Evolutionary conservation across 2,113 vertebrate species (phyloP), one percentile per base, ranked within the genome.

Genomic region (Onychorhynchus coronatus): DNA sequence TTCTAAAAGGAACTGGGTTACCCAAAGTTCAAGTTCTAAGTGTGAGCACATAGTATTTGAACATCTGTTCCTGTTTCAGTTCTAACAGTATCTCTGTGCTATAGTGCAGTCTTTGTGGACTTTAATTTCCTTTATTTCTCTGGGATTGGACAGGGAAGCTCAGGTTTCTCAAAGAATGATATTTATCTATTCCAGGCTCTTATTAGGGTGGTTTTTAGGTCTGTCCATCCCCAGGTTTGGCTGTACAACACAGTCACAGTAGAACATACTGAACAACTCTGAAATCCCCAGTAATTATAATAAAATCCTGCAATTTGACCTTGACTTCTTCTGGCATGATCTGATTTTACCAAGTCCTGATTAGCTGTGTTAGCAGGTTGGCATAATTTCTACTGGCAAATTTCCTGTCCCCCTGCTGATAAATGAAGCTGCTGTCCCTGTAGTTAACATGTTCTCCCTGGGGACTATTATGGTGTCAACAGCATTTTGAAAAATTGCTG

Each of bases 401-500:
- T 88, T 88, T 78, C 44, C 71, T 72, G 88, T 88, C 75, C 62
- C n/a, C 8, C 39, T 68, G 47, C 25, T 91, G 93, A 91, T 85
- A 72, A 91, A 88, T 83, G 74, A 80, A 90, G 71, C 88, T 78
- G 62, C 74, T 88, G 16, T 75, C 31, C 49, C 53, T 83, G 91
- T 72, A 80, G 63, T 91, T 96, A 97, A 84, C 81, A 28, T 47
- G n/a, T 49, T 94, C 67, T 85, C 75, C n/a, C 53, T 46, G 42
- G 82, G 67, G 90, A 79, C 82, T 67, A 31, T 79, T 85, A 44
- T 17, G 66, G 70, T 79, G 82, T 82, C 71, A 95, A 83, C 66
- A 88, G 49, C 56, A 58, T 79, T 93, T 91, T 88, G 88, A 96
- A 90, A 95, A 94, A 85, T 88, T 61, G 82, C 78, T 79, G 44